Evolutionary conservation across 2,888 invertebrate genomes (phyloP).

Genomic region (Hirtodrosophila cameraria): DNA sequence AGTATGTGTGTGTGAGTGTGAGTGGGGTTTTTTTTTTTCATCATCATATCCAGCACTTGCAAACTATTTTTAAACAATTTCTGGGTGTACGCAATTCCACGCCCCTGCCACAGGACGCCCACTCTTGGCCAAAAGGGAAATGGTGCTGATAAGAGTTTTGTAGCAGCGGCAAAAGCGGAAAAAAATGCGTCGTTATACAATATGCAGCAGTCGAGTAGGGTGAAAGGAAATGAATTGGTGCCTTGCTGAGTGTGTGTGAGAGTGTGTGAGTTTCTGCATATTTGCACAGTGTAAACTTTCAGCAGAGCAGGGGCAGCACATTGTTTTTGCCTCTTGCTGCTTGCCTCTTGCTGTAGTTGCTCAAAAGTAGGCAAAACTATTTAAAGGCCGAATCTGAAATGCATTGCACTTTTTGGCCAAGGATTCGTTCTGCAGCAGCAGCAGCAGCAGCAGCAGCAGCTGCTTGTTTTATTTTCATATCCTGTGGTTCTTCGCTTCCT

Average conservation of each 20-base stretch:
- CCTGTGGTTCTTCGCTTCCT: slow-evolving; percentile 64
- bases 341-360: slow-evolving; percentile 15
- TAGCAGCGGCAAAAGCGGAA: slow-evolving; percentile 47
- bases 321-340: slow-evolving; percentile 47
- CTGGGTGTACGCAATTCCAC: slow-evolving; percentile 48
- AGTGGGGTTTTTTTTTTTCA: slow-evolving; percentile 36
- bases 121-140: slow-evolving; percentile 64
- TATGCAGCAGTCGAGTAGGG: slow-evolving; percentile 47
- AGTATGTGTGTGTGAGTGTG: slow-evolving; percentile 11
- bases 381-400: slow-evolving; percentile 58
- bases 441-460: slow-evolving; percentile 7
- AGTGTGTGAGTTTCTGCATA: slow-evolving; percentile 37
- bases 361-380: slow-evolving; percentile 63
- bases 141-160: slow-evolving; percentile 68
- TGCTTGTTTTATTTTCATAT: slow-evolving; percentile 63
- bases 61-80: slow-evolving; percentile 70
- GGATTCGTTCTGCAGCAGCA: slow-evolving; percentile 26
- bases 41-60: slow-evolving; percentile 58
- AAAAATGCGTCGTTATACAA: slow-evolving; percentile 62
- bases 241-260: slow-evolving; percentile 19
- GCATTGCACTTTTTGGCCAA: slow-evolving; percentile 55
- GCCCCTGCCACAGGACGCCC: slow-evolving; percentile 26
- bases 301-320: slow-evolving; percentile 24
- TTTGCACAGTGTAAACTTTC: slow-evolving; percentile 62
- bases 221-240: slow-evolving; percentile 42